Conservation (phyloP, 2,113 vertebrate species). For the Psittacula cyanocephala region DNA sequence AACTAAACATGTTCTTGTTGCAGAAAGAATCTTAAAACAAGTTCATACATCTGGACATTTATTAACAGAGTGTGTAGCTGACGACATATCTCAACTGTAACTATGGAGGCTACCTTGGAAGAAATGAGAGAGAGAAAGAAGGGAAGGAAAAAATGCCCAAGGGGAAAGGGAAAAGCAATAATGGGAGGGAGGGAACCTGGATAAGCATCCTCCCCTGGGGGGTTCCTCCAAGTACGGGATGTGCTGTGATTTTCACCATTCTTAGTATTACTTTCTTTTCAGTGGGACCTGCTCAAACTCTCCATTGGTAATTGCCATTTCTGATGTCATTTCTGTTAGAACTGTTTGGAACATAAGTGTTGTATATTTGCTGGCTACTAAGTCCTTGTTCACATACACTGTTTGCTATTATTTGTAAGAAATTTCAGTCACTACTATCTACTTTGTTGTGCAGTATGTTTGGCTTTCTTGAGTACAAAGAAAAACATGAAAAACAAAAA, state of each 20-base stretch:
- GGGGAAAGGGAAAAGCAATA: background rate
- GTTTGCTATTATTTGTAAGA: background rate
- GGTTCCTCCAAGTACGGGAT: background rate
- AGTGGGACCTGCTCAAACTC: background rate
- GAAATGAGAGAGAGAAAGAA: background rate
- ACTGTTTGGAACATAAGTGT: background rate
- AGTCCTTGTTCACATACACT: background rate
- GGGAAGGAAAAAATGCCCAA: fast-evolving
- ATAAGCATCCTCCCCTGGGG: background rate
- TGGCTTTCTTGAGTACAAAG: background rate
- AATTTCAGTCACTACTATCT: background rate
- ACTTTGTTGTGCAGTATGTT: background rate
- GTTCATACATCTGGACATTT: background rate
- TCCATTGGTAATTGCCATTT: background rate
- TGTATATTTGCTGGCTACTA: background rate
- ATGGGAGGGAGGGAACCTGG: fast-evolving
- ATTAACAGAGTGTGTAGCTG: background rate
- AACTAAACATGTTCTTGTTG: background rate
- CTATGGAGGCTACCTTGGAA: background rate
- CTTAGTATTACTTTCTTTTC: background rate
- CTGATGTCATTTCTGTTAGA: background rate
- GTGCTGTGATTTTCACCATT: background rate
- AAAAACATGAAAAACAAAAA: background rate
- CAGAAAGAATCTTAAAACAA: background rate
- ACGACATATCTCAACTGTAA: background rate